phyloP scores from a whole-genome alignment of 2,888 invertebrate species.

The Andricus quercusramuli region DNA sequence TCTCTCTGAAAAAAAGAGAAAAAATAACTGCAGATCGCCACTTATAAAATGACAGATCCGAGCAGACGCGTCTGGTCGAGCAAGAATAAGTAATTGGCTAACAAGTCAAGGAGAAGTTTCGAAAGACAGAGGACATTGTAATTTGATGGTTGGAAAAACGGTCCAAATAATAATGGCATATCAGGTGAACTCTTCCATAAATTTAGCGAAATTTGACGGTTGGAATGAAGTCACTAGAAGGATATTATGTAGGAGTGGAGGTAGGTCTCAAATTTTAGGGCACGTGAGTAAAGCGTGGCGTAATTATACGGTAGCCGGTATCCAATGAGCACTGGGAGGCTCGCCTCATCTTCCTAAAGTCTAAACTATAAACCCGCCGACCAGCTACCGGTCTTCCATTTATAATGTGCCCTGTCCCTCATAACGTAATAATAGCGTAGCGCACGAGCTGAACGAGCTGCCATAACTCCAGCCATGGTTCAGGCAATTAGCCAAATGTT shows the following conservation, averaged over 20 bases:
- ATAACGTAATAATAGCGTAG: conserved; percentile 72
- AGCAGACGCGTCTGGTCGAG: conserved; percentile 46
- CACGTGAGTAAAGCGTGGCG: conserved; percentile 63
- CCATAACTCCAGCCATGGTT: conserved; percentile 68
- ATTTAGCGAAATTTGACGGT: neutral
- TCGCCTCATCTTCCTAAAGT: conserved; percentile 66
- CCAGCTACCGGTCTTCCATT: conserved; percentile 76
- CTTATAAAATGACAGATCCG: conserved; percentile 55
- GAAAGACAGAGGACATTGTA: neutral
- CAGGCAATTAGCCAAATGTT: conserved; percentile 66
- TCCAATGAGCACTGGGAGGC: conserved; percentile 52
- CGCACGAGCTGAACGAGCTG: conserved; percentile 67
- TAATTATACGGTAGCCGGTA: conserved; percentile 78
- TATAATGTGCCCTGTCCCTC: conserved; percentile 73
- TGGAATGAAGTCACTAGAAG: conserved; percentile 13
- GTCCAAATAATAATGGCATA: neutral
- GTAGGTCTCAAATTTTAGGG: conserved; percentile 54
- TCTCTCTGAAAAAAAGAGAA: conserved; percentile 42
- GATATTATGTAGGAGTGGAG: conserved; percentile 44
- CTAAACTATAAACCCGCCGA: conserved; percentile 74
- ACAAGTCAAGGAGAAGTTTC: neutral
- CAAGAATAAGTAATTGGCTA: conserved; percentile 38
- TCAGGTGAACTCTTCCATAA: neutral
- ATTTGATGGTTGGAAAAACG: too few relatives aligned
- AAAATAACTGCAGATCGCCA: conserved; percentile 57